phyloP scores from a whole-genome alignment of 2,888 invertebrate species.

The Rhagium mordax region DNA sequence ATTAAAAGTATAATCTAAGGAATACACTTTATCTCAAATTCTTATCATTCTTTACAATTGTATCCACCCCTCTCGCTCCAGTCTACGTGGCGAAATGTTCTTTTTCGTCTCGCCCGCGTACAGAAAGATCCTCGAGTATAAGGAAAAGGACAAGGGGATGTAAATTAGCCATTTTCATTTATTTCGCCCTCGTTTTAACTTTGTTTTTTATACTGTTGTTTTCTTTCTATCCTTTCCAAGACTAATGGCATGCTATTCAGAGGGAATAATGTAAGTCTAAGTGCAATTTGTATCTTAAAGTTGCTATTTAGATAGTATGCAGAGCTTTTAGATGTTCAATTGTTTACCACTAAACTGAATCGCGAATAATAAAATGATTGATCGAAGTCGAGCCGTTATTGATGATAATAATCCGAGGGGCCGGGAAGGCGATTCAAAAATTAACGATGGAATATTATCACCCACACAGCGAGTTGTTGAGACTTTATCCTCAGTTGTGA shows the following conservation, averaged over 20 bases:
- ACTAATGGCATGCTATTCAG: constrained; percentile 67
- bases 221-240: constrained; percentile 59
- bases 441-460: background rate
- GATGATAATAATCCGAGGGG: background rate
- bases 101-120: constrained; percentile 45
- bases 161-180: constrained; percentile 69
- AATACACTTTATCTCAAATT: constrained; percentile 64
- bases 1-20: constrained; percentile 67
- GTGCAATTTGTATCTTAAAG: constrained; percentile 65
- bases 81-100: constrained; percentile 32
- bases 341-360: constrained; percentile 27
- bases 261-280: constrained; percentile 65
- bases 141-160: constrained; percentile 64
- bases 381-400: background rate
- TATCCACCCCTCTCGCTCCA: constrained; percentile 44
- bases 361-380: constrained; percentile 9
- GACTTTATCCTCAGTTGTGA: too few species aligned
- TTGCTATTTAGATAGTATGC: constrained; percentile 43
- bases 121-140: constrained; percentile 43
- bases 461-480: too few species aligned
- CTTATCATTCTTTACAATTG: constrained; percentile 56
- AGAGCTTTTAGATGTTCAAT: constrained; percentile 29
- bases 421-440: background rate
- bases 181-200: constrained; percentile 66
- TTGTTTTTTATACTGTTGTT: constrained; percentile 61